Base-by-base conservation (phyloP, 2,797 vertebrate species). In the Ptychadena robeensis region DNA sequence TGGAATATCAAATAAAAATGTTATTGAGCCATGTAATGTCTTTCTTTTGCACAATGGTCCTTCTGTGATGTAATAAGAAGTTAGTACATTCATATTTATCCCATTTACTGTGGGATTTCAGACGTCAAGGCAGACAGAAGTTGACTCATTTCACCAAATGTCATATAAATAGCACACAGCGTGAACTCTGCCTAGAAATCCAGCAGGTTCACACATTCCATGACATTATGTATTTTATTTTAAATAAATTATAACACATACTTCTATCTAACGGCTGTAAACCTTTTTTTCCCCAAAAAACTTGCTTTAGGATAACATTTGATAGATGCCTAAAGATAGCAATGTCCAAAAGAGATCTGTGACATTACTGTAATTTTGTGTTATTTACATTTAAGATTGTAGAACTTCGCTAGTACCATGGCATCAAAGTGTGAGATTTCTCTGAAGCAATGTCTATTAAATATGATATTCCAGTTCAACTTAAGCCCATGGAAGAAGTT, bases 101-200 rank as follows among this genome's bases (percentile, higher is more conserved):
- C 63, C 59, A 48, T 66, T 44, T 73, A 48, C 61, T 35, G 31
- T 38, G 57, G 48, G 48, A 73, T 73, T 38, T 81, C 79, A 81
- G 79, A 81, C 68, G 80, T 74, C 25, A 64, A 66, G 71, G 37
- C 80, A 75, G 71, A 82, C 80, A 82, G 25, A 59, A 67, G 44
- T 82, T 68, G 64, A 75, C 34, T 74, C 32, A 75, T 82, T 74
- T 74, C 68, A 61, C 44, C 25, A 82, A 75, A 68, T 82, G 71
- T 74, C 71, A 81, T 53, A 80, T 72, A 59, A 48, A 68, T 73
- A 75, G 73, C 31, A 66, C 79, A 73, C 70, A 73, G 61, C 71
- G 37, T 73, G 38, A 73, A 38, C 38, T 73, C 30, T 38, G 44
- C 15, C 63, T 65, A 57, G 10, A 44, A 65, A 66, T 61, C 53